Evolutionary conservation across 2,888 invertebrate genomes (phyloP), one percentile per base, ranked within the genome.

Genomic region (Philereme vetulata): DNA sequence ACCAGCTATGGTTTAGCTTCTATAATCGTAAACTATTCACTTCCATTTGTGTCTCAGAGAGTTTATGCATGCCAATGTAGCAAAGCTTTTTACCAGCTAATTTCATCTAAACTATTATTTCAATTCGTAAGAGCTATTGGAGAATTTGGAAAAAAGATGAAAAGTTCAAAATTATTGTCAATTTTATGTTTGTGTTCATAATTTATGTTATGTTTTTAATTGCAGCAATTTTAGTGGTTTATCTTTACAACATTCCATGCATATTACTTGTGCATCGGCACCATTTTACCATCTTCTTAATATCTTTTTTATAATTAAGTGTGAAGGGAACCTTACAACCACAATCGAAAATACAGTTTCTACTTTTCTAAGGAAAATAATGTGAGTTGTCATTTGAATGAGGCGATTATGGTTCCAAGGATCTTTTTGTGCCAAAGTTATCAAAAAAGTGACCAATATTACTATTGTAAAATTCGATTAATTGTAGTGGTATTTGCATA

Each of bases 31-130:
- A 70, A 75, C 85, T 82, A 83, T 77, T 66, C 49, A 47, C 54
- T 65, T 77, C 64, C 76, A 78, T 72, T 76, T 76, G 71, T 70
- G 75, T 75, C 73, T 62, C 65, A 67, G 65, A 73, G 70, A 76
- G 74, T 72, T 68, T 71, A 76, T 78, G 82, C 90, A 91, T 90
- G 90, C 91, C 91, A 90, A 89, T 90, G 89, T 88, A 90, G 90
- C 90, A 85, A 90, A 91, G 90, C 90, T 81, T 82, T 75, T 75
- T 81, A 80, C 78, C 76, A 70, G 72, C 81, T 81, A 89, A 81
- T 76, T 70, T 76, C 34, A 82, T 79, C 90, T 90, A 90, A 86
- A 74, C 87, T 90, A 88, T 85, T 74, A 76, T 71, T 76, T 76
- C 74, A 78, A 73, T 72, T 74, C 75, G 72, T 68, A 65, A 77